Base-by-base conservation (phyloP, 1,140 invertebrate genomes). In the Kradibia gibbosae region DNA sequence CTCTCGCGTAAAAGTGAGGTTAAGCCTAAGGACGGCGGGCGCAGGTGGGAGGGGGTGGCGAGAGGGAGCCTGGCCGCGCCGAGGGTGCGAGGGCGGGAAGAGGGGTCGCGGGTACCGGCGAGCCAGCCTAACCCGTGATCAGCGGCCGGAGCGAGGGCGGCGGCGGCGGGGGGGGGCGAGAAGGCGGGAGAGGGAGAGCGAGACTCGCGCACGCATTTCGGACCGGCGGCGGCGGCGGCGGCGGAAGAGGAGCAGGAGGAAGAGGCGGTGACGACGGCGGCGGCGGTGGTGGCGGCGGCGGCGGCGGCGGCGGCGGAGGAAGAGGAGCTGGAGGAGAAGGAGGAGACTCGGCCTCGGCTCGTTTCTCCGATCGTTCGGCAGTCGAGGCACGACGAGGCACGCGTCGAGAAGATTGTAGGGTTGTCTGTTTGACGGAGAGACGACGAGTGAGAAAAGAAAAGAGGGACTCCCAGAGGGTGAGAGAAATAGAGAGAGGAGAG, bases 321-420 rank as follows among this genome's bases (percentile, higher is more conserved):
- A n/a, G n/a, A n/a, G n/a, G n/a, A n/a, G n/a, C n/a, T n/a, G n/a
- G n/a, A n/a, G n/a, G n/a, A n/a, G n/a, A n/a, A 67, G 48, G 5
- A 57, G n/a, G 45, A 70, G 76, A 73, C 42, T 50, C 28, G 48
- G 13, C 34, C 65, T 50, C 60, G 39, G 28, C 55, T 45, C 25
- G 71, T 31, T 25, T 25, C 39, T 39, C 57, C 8, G 28, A 4
- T 36, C 36, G 50, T 39, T 42, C 45, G 34, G 71, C 79, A 80
- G 79, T 80, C 71, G 71, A 80, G 79, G 71, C 45, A 80, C 79
- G 79, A 67, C 79, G 45, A 80, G 78, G 70, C 57, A 80, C 71
- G 78, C 70, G 78, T 73, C 70, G 53, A 80, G 53, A 80, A 73
- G 78, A 57, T 57, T 48, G 36, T 50, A 17, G 70, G 22, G 53